These are phyloP conservation scores for Agriotes lineatus DNA, from an alignment of 2,888 invertebrate genomes.

Conservation along the genomic window DNA sequence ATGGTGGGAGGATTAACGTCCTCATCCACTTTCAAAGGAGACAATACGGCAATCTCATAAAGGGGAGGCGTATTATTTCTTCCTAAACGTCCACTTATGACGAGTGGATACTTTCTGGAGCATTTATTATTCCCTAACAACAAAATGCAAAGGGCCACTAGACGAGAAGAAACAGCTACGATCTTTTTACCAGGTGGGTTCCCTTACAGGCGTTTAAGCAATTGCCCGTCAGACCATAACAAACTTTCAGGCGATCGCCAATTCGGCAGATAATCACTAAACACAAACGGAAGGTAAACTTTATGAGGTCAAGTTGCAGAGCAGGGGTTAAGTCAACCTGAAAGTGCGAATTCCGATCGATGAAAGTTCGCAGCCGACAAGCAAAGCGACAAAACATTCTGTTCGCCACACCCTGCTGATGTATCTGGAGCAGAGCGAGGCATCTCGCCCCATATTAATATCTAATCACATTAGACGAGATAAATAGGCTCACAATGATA, in stretches of 20 bases:
- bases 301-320: conserved; percentile 24
- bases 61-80: conserved; percentile 40
- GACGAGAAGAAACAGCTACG: too few relatives aligned
- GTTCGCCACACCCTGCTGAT: conserved; percentile 48
- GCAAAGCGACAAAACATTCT: conserved; percentile 45
- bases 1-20: conserved; percentile 53
- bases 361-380: conserved; percentile 43
- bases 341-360: conserved; percentile 47
- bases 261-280: not conserved
- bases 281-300: conserved; percentile 14
- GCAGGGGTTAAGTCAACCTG: conserved; percentile 38
- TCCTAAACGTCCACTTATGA: conserved; percentile 21
- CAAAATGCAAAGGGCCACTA: conserved; percentile 8
- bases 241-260: not conserved
- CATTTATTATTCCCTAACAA: conserved; percentile 10
- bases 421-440: conserved; percentile 11
- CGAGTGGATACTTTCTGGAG: conserved; percentile 15
- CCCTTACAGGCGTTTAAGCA: too few relatives aligned
- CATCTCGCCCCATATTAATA: conserved; percentile 13
- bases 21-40: conserved; percentile 46
- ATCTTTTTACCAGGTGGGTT: not conserved
- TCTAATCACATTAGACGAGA: conserved; percentile 8
- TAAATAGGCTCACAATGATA: conserved; percentile 9
- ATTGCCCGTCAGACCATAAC: too few relatives aligned
- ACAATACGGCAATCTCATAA: conserved; percentile 58